Evolutionary conservation across 2,113 vertebrate species (phyloP).

Genomic region (Peucedramus taeniatus): DNA sequence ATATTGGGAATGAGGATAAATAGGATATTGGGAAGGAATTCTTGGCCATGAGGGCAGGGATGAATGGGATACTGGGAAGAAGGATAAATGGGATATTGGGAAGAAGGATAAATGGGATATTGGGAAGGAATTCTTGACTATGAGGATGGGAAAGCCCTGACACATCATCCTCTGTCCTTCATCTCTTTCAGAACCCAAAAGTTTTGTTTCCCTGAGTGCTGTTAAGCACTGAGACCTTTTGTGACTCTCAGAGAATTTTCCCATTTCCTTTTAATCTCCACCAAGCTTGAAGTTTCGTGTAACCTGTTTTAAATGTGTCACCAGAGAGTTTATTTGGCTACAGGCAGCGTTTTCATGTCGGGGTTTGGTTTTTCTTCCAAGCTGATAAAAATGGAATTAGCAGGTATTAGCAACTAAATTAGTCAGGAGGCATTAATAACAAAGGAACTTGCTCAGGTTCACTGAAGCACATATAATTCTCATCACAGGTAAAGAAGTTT

Average conservation of each 20-base stretch:
- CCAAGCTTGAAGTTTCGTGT: neutral
- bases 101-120: neutral
- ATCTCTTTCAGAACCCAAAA: neutral
- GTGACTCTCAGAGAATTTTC: neutral
- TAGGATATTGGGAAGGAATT: neutral
- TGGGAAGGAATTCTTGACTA: neutral
- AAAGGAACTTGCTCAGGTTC: neutral
- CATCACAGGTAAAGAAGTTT: neutral
- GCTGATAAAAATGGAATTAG: conserved; percentile 44
- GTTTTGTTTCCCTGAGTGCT: neutral
- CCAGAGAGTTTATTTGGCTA: neutral
- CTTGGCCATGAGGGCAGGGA: neutral
- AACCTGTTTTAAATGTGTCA: neutral
- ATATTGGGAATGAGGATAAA: no score
- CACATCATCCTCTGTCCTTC: neutral
- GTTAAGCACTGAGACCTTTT: neutral
- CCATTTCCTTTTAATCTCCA: neutral
- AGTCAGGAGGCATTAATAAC: neutral
- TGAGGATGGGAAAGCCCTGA: neutral
- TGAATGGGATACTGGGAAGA: neutral
- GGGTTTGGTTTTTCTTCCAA: neutral
- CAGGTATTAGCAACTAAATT: conserved; percentile 40
- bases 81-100: neutral
- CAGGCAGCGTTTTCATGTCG: neutral
- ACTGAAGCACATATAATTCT: conserved; percentile 8